Evolutionary conservation across 2,113 vertebrate species (phyloP).

Genomic region (Urocolius indicus): DNA sequence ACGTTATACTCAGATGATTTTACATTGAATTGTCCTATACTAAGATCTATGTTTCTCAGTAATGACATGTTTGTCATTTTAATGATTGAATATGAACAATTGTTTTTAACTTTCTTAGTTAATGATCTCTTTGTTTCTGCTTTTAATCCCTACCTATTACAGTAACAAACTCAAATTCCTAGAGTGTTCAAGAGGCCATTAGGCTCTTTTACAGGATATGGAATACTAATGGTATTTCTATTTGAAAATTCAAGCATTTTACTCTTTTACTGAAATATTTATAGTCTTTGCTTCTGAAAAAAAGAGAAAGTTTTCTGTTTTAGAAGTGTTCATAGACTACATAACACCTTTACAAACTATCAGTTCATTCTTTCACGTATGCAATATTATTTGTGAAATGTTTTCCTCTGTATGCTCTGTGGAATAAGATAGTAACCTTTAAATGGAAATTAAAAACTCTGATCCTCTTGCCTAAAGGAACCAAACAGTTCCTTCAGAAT

Average conservation of each 20-base stretch:
- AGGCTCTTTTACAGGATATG: neutral
- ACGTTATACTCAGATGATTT: neutral
- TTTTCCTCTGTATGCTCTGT: neutral
- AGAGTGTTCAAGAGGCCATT: constrained; percentile 46
- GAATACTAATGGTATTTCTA: constrained; percentile 3
- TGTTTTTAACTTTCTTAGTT: constrained; percentile 51
- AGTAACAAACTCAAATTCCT: constrained; percentile 61
- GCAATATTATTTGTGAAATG: neutral
- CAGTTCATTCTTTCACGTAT: neutral
- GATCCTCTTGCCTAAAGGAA: neutral
- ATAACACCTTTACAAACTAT: neutral
- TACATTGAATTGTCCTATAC: neutral
- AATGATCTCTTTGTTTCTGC: constrained; percentile 59
- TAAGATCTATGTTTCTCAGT: neutral
- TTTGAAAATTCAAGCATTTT: constrained; percentile 19
- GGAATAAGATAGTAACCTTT: neutral
- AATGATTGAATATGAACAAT: constrained; percentile 37
- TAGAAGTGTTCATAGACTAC: neutral
- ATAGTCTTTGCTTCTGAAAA: neutral
- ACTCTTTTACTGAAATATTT: neutral
- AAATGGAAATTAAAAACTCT: neutral
- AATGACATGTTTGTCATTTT: constrained; percentile 27
- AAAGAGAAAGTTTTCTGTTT: neutral
- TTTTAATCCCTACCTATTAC: constrained; percentile 55
- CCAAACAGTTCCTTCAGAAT: neutral